phyloP scores from a whole-genome alignment of 1,140 invertebrate species.

The Solen grandis region DNA sequence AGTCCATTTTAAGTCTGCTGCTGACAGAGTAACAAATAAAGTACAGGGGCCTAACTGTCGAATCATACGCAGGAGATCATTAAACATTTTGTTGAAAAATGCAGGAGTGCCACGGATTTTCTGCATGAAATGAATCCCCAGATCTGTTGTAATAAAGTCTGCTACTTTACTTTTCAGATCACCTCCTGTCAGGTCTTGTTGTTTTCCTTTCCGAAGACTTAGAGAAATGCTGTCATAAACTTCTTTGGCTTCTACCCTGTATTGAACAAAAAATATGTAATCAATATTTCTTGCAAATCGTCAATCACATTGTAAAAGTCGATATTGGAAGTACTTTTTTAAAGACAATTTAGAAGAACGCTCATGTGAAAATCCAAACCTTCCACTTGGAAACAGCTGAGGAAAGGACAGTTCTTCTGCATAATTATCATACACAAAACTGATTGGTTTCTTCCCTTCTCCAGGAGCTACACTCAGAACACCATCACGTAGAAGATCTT shows the following conservation, averaged over 20 bases:
- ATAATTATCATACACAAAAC: not conserved
- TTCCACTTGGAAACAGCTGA: conserved; percentile 14
- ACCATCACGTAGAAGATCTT: conserved; percentile 7
- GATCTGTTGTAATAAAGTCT: conserved; percentile 38
- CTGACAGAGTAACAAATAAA: conserved; percentile 25
- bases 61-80: conserved; percentile 19
- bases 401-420: conserved; percentile 12
- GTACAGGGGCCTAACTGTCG: conserved; percentile 20
- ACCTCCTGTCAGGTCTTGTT: too few species aligned
- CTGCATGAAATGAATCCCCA: too few species aligned
- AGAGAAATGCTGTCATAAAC: too few species aligned
- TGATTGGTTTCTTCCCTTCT: conserved; percentile 12
- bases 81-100: conserved; percentile 26
- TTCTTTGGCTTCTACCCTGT: too few species aligned
- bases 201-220: too few species aligned
- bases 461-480: conserved; percentile 13
- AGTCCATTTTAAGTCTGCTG: conserved; percentile 32
- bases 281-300: conserved; percentile 19
- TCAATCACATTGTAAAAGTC: conserved; percentile 28
- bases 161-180: conserved; percentile 35
- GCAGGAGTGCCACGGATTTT: conserved; percentile 26
- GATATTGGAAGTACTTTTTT: conserved; percentile 24
- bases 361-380: conserved; percentile 4
- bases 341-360: conserved; percentile 14
- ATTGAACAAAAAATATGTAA: conserved; percentile 26